A percentile compares a stretch with the other conserved stretches of the same genome.
Evolutionary conservation across 2,888 invertebrate genomes (phyloP).

Genomic region (Caenorhabditis sp.): DNA sequence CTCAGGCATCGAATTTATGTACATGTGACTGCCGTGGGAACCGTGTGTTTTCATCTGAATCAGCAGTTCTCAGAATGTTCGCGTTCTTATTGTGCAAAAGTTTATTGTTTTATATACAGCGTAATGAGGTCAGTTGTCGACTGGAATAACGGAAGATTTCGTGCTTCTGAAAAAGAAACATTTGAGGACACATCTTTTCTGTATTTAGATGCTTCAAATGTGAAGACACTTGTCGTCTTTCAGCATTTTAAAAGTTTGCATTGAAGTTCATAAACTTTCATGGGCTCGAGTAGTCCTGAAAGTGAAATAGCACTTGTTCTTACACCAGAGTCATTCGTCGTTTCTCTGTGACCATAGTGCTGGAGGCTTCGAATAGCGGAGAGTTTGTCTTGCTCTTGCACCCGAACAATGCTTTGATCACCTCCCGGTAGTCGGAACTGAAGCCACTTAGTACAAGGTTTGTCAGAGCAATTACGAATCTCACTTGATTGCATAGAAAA

Average conservation of each 20-base stretch:
- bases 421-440: conserved; percentile 51
- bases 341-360: conserved; percentile 5
- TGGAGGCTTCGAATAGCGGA: conserved; percentile 8
- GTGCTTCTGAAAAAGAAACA: conserved; percentile 7
- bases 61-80: not conserved
- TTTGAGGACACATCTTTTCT: not conserved
- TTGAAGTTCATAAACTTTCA: too few species aligned
- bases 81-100: not conserved
- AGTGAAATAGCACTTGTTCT: too few species aligned
- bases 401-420: conserved; percentile 40
- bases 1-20: conserved; percentile 13
- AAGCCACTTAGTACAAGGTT: not conserved
- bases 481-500: conserved; percentile 60
- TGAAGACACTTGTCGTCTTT: too few species aligned
- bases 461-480: not conserved
- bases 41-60: not conserved
- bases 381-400: conserved; percentile 26
- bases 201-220: conserved; percentile 26
- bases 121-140: conserved; percentile 20
- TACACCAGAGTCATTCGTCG: conserved; percentile 1
- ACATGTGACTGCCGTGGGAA: conserved; percentile 42
- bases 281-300: too few species aligned
- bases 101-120: conserved; percentile 1
- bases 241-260: too few species aligned
- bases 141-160: conserved; percentile 11